Evolutionary conservation across 1,140 invertebrate genomes (phyloP), one percentile per base, ranked within the genome.

Genomic region (Agrypnia vestita): DNA sequence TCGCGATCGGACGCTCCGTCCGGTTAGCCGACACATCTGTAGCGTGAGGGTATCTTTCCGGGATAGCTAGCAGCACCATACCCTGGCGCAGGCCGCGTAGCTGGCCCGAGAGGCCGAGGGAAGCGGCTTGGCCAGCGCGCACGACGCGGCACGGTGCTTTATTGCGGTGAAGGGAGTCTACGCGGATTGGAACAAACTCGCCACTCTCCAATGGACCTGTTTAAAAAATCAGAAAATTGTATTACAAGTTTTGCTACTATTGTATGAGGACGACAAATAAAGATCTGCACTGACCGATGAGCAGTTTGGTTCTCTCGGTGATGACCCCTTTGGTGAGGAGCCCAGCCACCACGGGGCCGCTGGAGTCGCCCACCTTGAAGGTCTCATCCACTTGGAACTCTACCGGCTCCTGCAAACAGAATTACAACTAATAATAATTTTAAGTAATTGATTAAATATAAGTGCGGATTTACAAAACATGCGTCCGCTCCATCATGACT

Each of bases 381-480:
- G 96, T 97, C 89, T 99, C 97, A 86, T 99, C 97, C 51, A 99
- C 94, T 90, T 98, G 95, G 87, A 98, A 97, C 84, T 97, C 93
- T 84, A 95, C 93, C 1, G 92, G 90, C 85, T 96, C 94, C 88
- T 93, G 84, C 17, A 86, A 85, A 35, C 51, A 72, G 76, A 72
- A 84, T 51, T 51, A 51, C n/a, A n/a, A n/a, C n/a, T n/a, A n/a
- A n/a, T n/a, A n/a, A n/a, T n/a, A n/a, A n/a, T n/a, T n/a, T n/a
- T n/a, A n/a, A n/a, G n/a, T n/a, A n/a, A n/a, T n/a, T n/a, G n/a
- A n/a, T n/a, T n/a, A n/a, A n/a, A n/a, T n/a, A n/a, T n/a, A n/a
- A n/a, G n/a, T n/a, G n/a, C n/a, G n/a, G n/a, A n/a, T n/a, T n/a
- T n/a, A n/a, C n/a, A n/a, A n/a, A n/a, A n/a, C n/a, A n/a, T n/a